phyloP scores from a whole-genome alignment of 2,797 vertebrate genomes.

The Rhinogobio ventralis region DNA sequence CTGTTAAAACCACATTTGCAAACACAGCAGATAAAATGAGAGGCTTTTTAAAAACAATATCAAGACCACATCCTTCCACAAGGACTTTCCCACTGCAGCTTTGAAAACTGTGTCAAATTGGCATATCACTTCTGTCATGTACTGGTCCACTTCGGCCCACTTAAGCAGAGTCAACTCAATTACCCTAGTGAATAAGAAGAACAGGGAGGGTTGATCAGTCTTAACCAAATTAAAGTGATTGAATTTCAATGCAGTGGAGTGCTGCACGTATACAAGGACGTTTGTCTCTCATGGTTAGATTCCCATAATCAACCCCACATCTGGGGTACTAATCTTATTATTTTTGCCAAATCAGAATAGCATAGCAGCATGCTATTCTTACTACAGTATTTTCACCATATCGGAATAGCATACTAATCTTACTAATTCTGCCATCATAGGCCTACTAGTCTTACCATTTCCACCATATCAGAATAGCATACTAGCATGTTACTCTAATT shows the following conservation, averaged over 20 bases:
- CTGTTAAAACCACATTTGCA: slow-evolving; percentile 34
- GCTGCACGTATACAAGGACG: slow-evolving; percentile 8
- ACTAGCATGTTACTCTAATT: neutral
- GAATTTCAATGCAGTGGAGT: slow-evolving; percentile 46
- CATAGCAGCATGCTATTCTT: too few relatives aligned
- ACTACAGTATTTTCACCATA: too few relatives aligned
- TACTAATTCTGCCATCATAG: too few relatives aligned
- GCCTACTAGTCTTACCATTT: too few relatives aligned
- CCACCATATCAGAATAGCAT: neutral
- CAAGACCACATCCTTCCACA: slow-evolving; percentile 44
- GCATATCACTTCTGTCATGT: slow-evolving; percentile 17
- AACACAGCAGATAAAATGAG: slow-evolving; percentile 16
- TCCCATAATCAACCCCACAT: slow-evolving; percentile 40
- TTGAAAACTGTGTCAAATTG: slow-evolving; percentile 40
- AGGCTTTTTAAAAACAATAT: slow-evolving; percentile 24
- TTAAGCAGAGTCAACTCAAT: slow-evolving; percentile 41
- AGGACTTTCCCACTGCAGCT: slow-evolving; percentile 33
- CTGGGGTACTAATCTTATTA: too few relatives aligned
- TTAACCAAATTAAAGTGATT: slow-evolving; percentile 44
- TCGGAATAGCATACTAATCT: too few relatives aligned
- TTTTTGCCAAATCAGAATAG: too few relatives aligned
- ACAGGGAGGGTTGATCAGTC: slow-evolving; percentile 25
- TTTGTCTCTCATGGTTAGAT: slow-evolving; percentile 36
- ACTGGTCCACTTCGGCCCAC: slow-evolving; percentile 21
- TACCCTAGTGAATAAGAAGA: slow-evolving; percentile 26